These are phyloP conservation scores for Mormyrus lacerda DNA, from an alignment of 2,113 vertebrate genomes.

Conservation along the genomic window DNA sequence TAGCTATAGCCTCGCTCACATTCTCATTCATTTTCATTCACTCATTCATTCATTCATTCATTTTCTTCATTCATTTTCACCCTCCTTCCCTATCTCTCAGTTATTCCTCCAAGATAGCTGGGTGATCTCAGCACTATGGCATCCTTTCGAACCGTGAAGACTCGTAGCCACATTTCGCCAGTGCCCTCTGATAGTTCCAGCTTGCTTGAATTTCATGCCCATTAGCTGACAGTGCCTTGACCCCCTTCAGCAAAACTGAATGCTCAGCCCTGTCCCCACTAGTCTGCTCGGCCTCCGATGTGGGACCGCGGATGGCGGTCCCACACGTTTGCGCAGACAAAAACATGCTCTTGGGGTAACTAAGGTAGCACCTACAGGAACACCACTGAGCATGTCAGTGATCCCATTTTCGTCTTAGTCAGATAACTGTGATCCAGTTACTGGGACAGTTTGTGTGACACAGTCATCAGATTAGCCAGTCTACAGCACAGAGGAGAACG, in stretches of 20 bases:
- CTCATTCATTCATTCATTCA: no score
- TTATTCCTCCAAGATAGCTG: not conserved
- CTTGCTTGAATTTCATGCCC: conserved; percentile 27
- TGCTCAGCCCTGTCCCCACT: conserved; percentile 36
- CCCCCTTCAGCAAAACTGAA: conserved; percentile 27
- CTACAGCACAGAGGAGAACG: not conserved
- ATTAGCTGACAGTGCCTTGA: conserved; percentile 27
- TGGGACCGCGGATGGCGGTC: not conserved
- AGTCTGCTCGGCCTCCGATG: not conserved
- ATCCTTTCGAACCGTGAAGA: not conserved
- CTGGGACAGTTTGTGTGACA: not conserved
- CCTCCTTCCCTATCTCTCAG: not conserved
- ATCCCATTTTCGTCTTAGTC: not conserved
- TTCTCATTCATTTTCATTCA: no score
- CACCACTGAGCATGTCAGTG: not conserved
- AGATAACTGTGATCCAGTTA: not conserved
- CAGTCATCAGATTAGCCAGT: not conserved
- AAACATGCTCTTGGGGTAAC: not conserved
- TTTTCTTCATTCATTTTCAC: not conserved
- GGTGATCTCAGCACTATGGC: not conserved
- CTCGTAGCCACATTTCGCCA: not conserved
- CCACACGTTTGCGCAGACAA: not conserved
- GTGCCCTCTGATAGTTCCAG: not conserved
- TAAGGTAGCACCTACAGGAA: not conserved
- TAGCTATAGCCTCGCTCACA: not conserved